Conservation (phyloP, 2,797 vertebrate genomes). For the Myripristis murdjan region DNA sequence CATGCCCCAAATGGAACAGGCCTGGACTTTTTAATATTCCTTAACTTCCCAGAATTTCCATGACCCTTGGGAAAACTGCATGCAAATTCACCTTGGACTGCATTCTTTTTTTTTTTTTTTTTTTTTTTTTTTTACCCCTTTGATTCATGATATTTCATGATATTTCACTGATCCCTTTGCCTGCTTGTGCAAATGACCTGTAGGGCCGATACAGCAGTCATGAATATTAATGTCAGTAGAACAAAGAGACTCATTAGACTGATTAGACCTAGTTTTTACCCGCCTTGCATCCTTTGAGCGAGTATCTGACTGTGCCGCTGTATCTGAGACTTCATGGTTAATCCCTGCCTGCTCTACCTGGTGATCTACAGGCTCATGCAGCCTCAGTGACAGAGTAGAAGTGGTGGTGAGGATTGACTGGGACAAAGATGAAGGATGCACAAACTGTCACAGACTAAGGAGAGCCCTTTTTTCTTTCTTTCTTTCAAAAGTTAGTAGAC, state of each 20-base stretch:
- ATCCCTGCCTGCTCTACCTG: slow-evolving; percentile 1
- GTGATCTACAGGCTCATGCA: background rate
- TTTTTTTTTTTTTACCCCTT: no score
- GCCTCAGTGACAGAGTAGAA: background rate
- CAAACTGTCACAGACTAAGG: background rate
- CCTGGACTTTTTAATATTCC: no score
- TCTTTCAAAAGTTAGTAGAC: no score
- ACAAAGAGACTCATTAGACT: background rate
- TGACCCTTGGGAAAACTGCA: no score
- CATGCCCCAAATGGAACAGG: no score
- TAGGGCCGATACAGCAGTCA: background rate
- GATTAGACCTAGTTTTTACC: background rate
- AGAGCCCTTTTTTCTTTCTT: background rate
- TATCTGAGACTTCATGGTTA: background rate
- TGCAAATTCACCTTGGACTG: no score
- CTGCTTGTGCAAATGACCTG: slow-evolving; percentile 27
- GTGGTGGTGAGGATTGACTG: background rate
- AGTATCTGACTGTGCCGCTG: background rate
- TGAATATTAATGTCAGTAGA: slow-evolving; percentile 12
- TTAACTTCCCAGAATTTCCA: no score
- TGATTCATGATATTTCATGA: slow-evolving; percentile 25
- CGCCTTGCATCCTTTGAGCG: background rate
- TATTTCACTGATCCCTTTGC: slow-evolving; percentile 14
- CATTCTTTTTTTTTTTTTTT: no score
- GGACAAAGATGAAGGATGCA: background rate